A percentile compares a stretch with the other conserved stretches of the same genome.
These are phyloP conservation scores for Phaethornis superciliosus DNA, from an alignment of 2,113 vertebrate species.

Conservation along the genomic window DNA sequence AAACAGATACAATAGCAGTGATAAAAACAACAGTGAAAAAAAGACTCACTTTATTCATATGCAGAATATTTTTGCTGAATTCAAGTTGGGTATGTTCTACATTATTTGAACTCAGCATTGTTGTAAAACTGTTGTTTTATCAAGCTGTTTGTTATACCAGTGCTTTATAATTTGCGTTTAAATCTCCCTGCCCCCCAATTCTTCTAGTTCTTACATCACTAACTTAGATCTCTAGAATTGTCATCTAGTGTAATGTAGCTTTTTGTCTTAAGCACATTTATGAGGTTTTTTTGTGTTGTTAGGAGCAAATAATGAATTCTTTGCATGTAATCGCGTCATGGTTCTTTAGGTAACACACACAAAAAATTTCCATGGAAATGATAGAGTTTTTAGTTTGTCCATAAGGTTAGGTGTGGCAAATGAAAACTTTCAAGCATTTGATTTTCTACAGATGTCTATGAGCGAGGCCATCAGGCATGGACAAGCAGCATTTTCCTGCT, in stretches of 20 bases:
- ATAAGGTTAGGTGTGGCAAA: neutral
- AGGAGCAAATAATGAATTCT: neutral
- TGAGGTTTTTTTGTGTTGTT: neutral
- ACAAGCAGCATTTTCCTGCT: neutral
- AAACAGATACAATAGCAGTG: neutral
- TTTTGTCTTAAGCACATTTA: neutral
- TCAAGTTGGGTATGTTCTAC: neutral
- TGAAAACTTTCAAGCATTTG: neutral
- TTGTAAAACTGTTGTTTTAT: neutral
- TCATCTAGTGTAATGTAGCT: neutral
- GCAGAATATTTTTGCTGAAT: neutral
- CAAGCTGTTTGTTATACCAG: neutral
- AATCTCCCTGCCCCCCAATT: neutral
- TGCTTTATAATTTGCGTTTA: neutral
- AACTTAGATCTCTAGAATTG: neutral
- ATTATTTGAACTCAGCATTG: neutral
- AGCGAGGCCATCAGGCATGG: neutral
- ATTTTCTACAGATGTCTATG: neutral
- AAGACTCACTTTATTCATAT: neutral
- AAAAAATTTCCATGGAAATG: neutral
- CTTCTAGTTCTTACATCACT: neutral
- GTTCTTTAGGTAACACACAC: neutral
- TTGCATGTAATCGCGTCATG: neutral
- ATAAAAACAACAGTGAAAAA: neutral
- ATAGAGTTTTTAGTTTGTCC: neutral